Evolutionary conservation across 2,797 vertebrate genomes (phyloP).

Genomic region (Hemitrygon akajei): DNA sequence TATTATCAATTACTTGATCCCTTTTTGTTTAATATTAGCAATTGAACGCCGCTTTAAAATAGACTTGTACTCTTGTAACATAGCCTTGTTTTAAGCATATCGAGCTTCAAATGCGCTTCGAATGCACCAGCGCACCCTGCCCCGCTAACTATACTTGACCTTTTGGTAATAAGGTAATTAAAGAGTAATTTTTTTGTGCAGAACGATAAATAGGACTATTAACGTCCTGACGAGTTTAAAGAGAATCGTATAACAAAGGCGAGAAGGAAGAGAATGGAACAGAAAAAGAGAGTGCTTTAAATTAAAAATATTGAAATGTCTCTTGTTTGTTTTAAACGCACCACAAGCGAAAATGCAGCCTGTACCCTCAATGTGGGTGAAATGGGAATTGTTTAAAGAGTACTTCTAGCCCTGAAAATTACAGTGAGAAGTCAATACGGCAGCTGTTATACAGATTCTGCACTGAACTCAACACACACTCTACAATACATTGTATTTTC

Average conservation of each 20-base stretch:
- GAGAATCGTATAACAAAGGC: neutral
- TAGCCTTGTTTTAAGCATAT: neutral
- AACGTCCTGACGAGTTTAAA: conserved; percentile 3
- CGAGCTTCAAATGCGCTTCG: neutral
- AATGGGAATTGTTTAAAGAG: neutral
- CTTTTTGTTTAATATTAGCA: neutral
- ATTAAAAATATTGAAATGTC: neutral
- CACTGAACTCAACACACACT: neutral
- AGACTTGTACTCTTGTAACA: too few relatives aligned
- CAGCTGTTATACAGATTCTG: neutral
- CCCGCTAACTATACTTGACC: conserved; percentile 27
- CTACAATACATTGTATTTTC: neutral
- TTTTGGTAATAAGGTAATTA: conserved; percentile 36
- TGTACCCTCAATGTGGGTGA: neutral
- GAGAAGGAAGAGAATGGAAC: neutral
- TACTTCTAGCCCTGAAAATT: neutral
- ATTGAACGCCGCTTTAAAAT: neutral
- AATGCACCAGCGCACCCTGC: too few relatives aligned
- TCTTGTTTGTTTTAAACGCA: neutral
- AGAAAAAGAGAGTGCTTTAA: neutral
- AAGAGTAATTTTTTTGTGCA: conserved; percentile 34
- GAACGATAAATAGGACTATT: conserved; percentile 18
- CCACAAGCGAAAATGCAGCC: neutral
- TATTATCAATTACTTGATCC: neutral
- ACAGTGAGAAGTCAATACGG: too few relatives aligned